Conservation (phyloP, 2,797 vertebrate genomes). For the Sebastes nivosus region DNA sequence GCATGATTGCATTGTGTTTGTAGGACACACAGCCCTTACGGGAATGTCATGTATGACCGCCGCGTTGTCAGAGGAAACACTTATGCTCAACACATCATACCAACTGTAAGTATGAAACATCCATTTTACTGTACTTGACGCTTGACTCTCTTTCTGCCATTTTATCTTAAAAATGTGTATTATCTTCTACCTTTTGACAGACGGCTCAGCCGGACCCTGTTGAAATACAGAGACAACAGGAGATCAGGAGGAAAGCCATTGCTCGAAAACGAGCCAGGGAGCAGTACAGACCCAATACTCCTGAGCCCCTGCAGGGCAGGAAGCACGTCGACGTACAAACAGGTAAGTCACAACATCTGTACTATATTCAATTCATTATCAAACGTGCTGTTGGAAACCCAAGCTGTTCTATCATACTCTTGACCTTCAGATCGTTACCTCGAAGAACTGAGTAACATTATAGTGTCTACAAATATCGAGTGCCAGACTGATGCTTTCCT, state of each 20-base stretch:
- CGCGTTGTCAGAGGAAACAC: constrained; percentile 93
- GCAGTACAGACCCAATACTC: constrained; percentile 73
- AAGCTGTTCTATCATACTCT: not conserved
- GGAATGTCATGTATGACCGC: constrained; percentile 92
- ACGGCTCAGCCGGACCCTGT: constrained; percentile 61
- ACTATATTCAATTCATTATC: not conserved
- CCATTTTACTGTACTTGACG: not conserved
- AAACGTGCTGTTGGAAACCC: not conserved
- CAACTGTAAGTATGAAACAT: constrained; percentile 76
- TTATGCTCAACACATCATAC: constrained; percentile 74
- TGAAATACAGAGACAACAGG: constrained; percentile 81
- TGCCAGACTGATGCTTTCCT: constrained; percentile 95
- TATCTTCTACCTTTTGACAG: constrained; percentile 40
- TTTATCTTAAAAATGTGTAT: not conserved
- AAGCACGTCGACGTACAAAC: constrained; percentile 90
- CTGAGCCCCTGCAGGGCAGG: constrained; percentile 85
- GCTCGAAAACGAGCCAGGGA: constrained; percentile 75
- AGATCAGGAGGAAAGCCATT: constrained; percentile 73
- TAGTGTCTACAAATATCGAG: constrained; percentile 81
- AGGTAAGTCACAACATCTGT: constrained; percentile 72
- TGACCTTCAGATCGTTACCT: constrained; percentile 88
- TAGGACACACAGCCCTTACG: constrained; percentile 77
- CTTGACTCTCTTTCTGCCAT: not conserved
- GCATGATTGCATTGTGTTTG: not conserved
- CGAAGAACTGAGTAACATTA: constrained; percentile 88